Conservation (phyloP, 2,888 invertebrate genomes). For the Tethea ocularis region DNA sequence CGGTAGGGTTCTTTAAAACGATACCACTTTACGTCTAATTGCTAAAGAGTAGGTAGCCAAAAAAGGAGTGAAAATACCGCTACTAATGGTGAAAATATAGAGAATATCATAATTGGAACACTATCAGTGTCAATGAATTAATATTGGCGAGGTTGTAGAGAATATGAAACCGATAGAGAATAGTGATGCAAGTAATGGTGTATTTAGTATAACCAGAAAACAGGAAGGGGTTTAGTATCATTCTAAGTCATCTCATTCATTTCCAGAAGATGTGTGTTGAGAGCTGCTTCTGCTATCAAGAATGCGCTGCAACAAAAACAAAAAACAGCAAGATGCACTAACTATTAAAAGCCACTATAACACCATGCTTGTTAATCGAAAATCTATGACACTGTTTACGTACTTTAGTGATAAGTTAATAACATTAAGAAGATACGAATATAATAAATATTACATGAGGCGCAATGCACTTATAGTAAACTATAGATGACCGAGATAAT, state of each 20-base stretch:
- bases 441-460: no score
- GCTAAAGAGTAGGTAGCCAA: slow-evolving; percentile 7
- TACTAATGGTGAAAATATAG: background rate
- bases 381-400: background rate
- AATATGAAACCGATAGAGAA: slow-evolving; percentile 17
- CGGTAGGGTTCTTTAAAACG: slow-evolving; percentile 50
- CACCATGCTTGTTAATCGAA: slow-evolving; percentile 51
- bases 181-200: slow-evolving; percentile 27
- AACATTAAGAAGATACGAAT: no score
- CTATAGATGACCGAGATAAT: no score
- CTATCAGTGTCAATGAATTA: background rate
- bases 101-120: background rate
- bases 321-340: slow-evolving; percentile 78
- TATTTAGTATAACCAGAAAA: slow-evolving; percentile 8
- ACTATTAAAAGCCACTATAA: slow-evolving; percentile 64
- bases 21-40: slow-evolving; percentile 22
- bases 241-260: slow-evolving; percentile 58
- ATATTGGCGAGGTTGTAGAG: background rate
- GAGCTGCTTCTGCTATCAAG: slow-evolving; percentile 69
- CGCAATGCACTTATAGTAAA: no score
- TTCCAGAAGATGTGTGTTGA: slow-evolving; percentile 61
- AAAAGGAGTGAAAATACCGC: background rate
- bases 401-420: background rate
- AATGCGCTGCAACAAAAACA: slow-evolving; percentile 79
- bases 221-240: slow-evolving; percentile 27